phyloP scores from a whole-genome alignment of 2,113 vertebrate genomes.

The Polyodon spathula region DNA sequence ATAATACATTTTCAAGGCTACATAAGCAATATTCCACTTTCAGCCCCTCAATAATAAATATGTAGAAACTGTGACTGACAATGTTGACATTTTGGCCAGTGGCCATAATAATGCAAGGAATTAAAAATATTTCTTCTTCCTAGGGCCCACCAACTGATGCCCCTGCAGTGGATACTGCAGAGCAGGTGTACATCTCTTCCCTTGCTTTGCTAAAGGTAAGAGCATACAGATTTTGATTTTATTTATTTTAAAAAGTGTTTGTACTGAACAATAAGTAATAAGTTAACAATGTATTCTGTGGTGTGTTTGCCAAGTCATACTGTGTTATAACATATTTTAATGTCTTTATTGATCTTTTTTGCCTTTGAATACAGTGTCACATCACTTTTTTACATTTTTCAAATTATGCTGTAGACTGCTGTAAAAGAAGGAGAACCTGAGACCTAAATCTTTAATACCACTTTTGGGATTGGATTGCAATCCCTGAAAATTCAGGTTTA shows the following conservation, averaged over 20 bases:
- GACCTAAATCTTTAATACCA: slow-evolving; percentile 43
- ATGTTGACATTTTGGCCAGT: no score
- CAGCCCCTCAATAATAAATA: no score
- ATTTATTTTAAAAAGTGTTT: not conserved
- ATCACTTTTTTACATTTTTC: slow-evolving; percentile 61
- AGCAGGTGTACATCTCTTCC: slow-evolving; percentile 95
- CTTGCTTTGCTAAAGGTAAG: slow-evolving; percentile 87
- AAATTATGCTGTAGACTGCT: slow-evolving; percentile 58
- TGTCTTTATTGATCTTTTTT: slow-evolving; percentile 53
- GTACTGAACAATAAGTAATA: no score
- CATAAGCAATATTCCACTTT: no score
- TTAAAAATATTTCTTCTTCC: slow-evolving; percentile 8
- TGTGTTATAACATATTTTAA: not conserved
- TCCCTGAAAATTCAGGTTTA: no score
- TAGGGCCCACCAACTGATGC: slow-evolving; percentile 96
- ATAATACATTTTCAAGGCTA: no score
- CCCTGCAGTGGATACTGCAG: slow-evolving; percentile 91
- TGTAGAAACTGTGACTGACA: no score
- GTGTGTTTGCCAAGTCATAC: not conserved
- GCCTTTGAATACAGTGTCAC: slow-evolving; percentile 59
- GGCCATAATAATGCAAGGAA: no score
- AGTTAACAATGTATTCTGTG: no score
- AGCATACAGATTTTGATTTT: not conserved
- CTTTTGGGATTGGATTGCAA: no score
- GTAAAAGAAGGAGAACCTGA: slow-evolving; percentile 35